A percentile compares a stretch with the other conserved stretches of the same genome.
Conservation (phyloP, 1,140 invertebrate genomes). For the Sinonovacula constricta region DNA sequence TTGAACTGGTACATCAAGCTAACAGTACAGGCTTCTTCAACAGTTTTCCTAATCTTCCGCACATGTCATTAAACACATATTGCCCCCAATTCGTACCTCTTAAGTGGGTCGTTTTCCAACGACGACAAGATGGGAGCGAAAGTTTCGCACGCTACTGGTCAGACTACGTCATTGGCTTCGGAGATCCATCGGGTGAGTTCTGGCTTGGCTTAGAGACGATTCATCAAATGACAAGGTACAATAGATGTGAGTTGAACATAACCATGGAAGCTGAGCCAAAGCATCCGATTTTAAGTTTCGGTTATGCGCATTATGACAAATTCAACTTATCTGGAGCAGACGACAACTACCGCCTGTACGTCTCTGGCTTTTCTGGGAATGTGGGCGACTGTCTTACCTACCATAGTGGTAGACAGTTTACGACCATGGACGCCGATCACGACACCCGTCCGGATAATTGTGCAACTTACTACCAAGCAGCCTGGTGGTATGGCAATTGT, state of each 20-base stretch:
- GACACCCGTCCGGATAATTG: slow-evolving; percentile 83
- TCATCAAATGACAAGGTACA: slow-evolving; percentile 25
- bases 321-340: too few relatives aligned
- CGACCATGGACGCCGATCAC: slow-evolving; percentile 80
- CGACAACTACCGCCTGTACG: too few relatives aligned
- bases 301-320: too few relatives aligned
- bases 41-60: too few relatives aligned
- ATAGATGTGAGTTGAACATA: too few relatives aligned
- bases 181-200: slow-evolving; percentile 84
- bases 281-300: too few relatives aligned
- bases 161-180: slow-evolving; percentile 96
- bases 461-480: slow-evolving; percentile 80
- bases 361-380: slow-evolving; percentile 1
- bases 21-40: too few relatives aligned
- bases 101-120: slow-evolving; percentile 87
- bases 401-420: slow-evolving; percentile 81
- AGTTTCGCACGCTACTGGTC: slow-evolving; percentile 95
- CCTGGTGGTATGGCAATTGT: slow-evolving; percentile 84
- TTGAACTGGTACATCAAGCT: too few relatives aligned
- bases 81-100: too few relatives aligned
- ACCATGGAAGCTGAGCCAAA: too few relatives aligned
- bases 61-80: too few relatives aligned
- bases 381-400: neutral
- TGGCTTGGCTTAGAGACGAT: slow-evolving; percentile 74
- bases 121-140: slow-evolving; percentile 85